These are phyloP conservation scores for Halocynthia aurantium DNA, from an alignment of 23 tunicate genomes.

Conservation along the genomic window DNA sequence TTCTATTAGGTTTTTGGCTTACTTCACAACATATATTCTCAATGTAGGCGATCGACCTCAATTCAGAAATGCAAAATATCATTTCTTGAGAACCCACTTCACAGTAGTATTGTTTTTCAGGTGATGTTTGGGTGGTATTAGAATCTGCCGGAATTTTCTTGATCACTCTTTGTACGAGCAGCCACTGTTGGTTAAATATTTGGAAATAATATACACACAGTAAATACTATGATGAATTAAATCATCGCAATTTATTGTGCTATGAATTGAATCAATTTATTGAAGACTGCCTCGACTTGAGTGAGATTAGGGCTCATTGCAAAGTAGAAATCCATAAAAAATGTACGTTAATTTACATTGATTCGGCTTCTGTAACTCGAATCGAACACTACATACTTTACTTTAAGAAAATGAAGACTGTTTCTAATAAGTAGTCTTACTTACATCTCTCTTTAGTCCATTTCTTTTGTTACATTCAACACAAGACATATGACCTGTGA, in stretches of 20 bases:
- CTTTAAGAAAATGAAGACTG: too few relatives aligned
- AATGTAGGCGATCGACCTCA: slow-evolving; percentile 44
- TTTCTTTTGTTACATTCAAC: too few relatives aligned
- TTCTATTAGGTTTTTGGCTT: neutral
- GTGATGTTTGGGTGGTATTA: neutral
- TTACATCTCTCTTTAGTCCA: too few relatives aligned
- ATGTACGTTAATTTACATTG: neutral
- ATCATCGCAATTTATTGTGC: too few relatives aligned
- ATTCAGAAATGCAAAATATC: slow-evolving; percentile 49
- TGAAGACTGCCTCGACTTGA: too few relatives aligned
- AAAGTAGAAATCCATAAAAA: too few relatives aligned
- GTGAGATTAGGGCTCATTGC: too few relatives aligned
- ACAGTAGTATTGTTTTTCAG: slow-evolving; percentile 29
- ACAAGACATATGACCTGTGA: too few relatives aligned
- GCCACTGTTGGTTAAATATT: slow-evolving; percentile 44
- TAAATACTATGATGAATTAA: neutral
- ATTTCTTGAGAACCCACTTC: slow-evolving; percentile 53
- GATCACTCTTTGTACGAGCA: slow-evolving; percentile 61
- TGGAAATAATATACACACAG: neutral
- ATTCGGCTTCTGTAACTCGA: neutral
- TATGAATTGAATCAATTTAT: too few relatives aligned
- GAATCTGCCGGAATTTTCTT: slow-evolving; percentile 4
- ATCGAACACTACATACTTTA: too few relatives aligned
- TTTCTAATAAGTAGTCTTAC: too few relatives aligned
- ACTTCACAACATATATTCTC: slow-evolving; percentile 85